Evolutionary conservation across 2,797 vertebrate species (phyloP).

Genomic region (Melanotaenia pygmaea): DNA sequence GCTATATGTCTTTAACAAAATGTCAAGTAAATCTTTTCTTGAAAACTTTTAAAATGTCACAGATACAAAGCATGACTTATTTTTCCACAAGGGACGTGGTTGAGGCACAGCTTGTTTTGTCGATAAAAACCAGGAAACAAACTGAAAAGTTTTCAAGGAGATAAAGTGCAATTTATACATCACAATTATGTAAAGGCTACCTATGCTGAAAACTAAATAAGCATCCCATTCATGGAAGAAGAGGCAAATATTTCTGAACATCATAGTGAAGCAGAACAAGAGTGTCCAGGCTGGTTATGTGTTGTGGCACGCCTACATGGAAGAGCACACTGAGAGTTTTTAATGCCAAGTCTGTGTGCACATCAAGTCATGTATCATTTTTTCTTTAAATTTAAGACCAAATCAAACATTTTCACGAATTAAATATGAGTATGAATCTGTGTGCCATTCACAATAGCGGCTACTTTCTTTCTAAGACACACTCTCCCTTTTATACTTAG

Average conservation of each 20-base stretch:
- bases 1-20: slow-evolving; percentile 25
- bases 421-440: not conserved
- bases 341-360: slow-evolving; percentile 34
- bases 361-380: slow-evolving; percentile 32
- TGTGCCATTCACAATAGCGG: not conserved
- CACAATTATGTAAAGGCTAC: not conserved
- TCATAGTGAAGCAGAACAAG: not conserved
- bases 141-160: not conserved
- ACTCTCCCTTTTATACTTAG: not conserved
- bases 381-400: not conserved
- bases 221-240: slow-evolving; percentile 30
- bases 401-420: slow-evolving; percentile 1
- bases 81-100: not conserved
- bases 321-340: slow-evolving; percentile 30
- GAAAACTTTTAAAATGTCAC: slow-evolving; percentile 51
- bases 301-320: slow-evolving; percentile 41
- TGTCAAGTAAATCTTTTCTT: slow-evolving; percentile 37
- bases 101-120: not conserved
- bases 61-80: slow-evolving; percentile 17
- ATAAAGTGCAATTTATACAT: not conserved
- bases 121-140: not conserved
- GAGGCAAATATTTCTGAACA: slow-evolving; percentile 10
- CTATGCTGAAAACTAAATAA: slow-evolving; percentile 9
- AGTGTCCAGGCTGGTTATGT: slow-evolving; percentile 39
- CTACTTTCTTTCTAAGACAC: slow-evolving; percentile 1